phyloP scores from a whole-genome alignment of 1,140 invertebrate species.

The Cherax quadricarinatus region DNA sequence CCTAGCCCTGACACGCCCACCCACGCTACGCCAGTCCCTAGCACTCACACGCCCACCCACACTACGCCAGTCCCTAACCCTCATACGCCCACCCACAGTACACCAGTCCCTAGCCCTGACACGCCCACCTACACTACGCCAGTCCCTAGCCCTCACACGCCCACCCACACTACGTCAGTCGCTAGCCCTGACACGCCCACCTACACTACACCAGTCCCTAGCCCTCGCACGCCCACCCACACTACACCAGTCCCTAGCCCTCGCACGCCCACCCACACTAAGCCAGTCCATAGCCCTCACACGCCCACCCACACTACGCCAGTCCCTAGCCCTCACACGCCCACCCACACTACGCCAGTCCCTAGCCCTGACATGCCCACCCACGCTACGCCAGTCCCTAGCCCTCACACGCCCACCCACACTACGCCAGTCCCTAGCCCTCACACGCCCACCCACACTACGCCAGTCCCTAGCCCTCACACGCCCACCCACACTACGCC shows the following conservation, averaged over 20 bases:
- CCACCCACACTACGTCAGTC: not conserved
- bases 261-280: slow-evolving; percentile 31
- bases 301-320: not conserved
- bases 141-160: too few relatives aligned
- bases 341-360: not conserved
- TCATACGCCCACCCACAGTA: slow-evolving; percentile 24
- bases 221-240: too few relatives aligned
- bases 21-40: too few relatives aligned
- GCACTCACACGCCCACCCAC: slow-evolving; percentile 46
- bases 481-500: not conserved
- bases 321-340: too few relatives aligned
- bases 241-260: slow-evolving; percentile 9
- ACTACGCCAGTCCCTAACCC: slow-evolving; percentile 9
- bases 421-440: too few relatives aligned
- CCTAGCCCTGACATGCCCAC: not conserved
- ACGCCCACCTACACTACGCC: not conserved
- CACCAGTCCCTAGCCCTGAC: not conserved
- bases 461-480: not conserved
- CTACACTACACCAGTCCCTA: too few relatives aligned
- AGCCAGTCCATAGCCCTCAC: not conserved
- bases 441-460: too few relatives aligned
- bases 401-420: too few relatives aligned
- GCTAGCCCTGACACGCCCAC: not conserved
- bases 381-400: too few relatives aligned
- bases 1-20: too few relatives aligned